These are phyloP conservation scores for Porphyrio hochstetteri DNA, from an alignment of 2,113 vertebrate genomes.

Conservation along the genomic window DNA sequence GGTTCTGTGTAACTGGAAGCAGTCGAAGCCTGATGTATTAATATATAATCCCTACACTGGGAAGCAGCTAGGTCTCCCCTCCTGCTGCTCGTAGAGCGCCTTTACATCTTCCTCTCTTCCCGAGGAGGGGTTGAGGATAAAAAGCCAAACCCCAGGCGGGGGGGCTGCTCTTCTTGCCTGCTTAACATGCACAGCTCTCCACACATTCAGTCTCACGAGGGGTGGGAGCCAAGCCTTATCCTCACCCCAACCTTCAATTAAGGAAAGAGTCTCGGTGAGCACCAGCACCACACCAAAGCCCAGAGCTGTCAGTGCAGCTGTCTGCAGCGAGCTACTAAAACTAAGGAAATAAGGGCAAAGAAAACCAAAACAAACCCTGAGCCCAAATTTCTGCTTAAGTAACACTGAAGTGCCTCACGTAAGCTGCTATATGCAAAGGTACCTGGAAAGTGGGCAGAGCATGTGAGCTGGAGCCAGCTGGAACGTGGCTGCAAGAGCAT, in stretches of 20 bases:
- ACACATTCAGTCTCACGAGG: background rate
- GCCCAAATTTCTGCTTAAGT: background rate
- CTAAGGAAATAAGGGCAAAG: background rate
- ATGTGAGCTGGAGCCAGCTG: background rate
- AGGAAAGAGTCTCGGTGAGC: background rate
- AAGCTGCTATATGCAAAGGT: background rate
- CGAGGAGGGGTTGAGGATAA: background rate
- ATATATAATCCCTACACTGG: background rate
- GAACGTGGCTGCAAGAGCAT: rapidly evolving
- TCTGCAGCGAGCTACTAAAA: background rate
- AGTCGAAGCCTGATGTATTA: slow-evolving; percentile 21
- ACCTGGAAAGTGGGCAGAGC: background rate
- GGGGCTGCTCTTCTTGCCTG: background rate
- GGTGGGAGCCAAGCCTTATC: background rate
- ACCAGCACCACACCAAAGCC: background rate
- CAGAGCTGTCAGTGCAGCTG: background rate
- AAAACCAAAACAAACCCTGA: background rate
- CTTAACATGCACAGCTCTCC: background rate
- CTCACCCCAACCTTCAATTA: slow-evolving; percentile 44
- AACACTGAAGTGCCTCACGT: background rate
- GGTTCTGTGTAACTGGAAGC: background rate
- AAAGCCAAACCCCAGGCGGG: background rate
- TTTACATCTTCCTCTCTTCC: slow-evolving; percentile 15
- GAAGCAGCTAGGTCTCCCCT: background rate
- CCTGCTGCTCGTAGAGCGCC: background rate